Percentiles rank a stretch among this genome's conserved stretches.
Evolutionary conservation across 2,888 invertebrate genomes (phyloP).

Genomic region (Doris montereyensis): DNA sequence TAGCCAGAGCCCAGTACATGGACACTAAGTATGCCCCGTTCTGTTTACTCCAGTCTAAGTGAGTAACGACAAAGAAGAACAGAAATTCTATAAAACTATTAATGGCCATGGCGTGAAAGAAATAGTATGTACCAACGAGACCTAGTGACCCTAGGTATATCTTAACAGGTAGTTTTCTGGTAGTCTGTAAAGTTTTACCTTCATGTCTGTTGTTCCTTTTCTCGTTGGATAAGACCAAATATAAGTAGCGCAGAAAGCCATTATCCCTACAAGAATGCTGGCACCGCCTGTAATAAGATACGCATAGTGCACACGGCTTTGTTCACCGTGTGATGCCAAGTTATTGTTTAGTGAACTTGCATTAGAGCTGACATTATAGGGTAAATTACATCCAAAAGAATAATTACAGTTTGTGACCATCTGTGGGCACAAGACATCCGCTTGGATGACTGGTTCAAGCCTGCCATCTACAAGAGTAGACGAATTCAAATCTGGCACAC

Average conservation of each 20-base stretch:
- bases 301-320: conserved; percentile 18
- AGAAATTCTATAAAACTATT: conserved; percentile 23
- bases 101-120: conserved; percentile 29
- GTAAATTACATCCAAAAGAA: too few relatives aligned
- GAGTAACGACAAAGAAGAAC: conserved; percentile 28
- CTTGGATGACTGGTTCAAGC: too few relatives aligned
- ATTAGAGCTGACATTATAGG: too few relatives aligned
- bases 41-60: conserved; percentile 32
- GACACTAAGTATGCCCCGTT: conserved; percentile 9
- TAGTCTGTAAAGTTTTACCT: not conserved
- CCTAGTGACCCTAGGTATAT: conserved; percentile 9
- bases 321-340: too few relatives aligned
- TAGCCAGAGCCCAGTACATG: conserved; percentile 31
- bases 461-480: too few relatives aligned
- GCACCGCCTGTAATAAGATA: conserved; percentile 1
- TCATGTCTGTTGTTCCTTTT: not conserved
- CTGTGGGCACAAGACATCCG: too few relatives aligned
- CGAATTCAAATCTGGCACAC: too few relatives aligned
- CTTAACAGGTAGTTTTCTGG: not conserved
- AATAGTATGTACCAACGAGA: conserved; percentile 4
- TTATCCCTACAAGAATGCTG: not conserved
- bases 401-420: too few relatives aligned
- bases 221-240: not conserved
- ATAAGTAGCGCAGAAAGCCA: conserved; percentile 14
- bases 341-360: too few relatives aligned